Evolutionary conservation across 2,797 vertebrate genomes (phyloP), one percentile per base, ranked within the genome.

Genomic region (Gymnoscopelus braueri): DNA sequence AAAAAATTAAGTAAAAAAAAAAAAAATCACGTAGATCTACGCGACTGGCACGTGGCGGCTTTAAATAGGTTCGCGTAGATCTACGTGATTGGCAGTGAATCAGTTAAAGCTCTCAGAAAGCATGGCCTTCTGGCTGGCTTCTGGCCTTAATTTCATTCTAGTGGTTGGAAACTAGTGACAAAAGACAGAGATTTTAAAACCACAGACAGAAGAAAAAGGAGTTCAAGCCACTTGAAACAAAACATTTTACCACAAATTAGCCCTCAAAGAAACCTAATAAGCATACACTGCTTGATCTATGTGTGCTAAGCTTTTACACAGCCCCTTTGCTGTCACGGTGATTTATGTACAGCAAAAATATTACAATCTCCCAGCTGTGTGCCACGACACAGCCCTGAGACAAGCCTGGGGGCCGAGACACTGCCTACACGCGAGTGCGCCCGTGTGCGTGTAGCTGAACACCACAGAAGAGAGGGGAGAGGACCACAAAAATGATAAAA

Each of bases 261-360:
- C 60, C 69, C 35, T 69, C 56, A 39, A 62, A 72, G 63, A n/a
- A 55, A 19, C 13, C 48, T 12, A 53, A 53, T 29, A 53, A 51
- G 63, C 32, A 63, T 49, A 64, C 80, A 62, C 62, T 71, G 23
- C 9, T 24, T 2, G 9, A 51, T 26, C 23, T 69, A 53, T 55
- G 60, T 66, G 53, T 29, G 54, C 72, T 80, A 69, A 53, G 60
- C 51, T 65, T 60, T 73, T 72, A 73, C 65, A 57, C 35, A 23
- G 58, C 44, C 15, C 69, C 63, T 61, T 29, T 56, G 69, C 63
- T 78, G 79, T 79, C 72, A 73, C 44, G 12, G 57, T 85, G 76
- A 83, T 84, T 85, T 83, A 84, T 79, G 76, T 80, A 80, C 63
- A 59, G 67, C 49, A 66, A 66, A 77, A 65, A 72, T 71, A 71